These are phyloP conservation scores for Arothron firmamentum DNA, from an alignment of 2,113 vertebrate genomes.

Conservation along the genomic window DNA sequence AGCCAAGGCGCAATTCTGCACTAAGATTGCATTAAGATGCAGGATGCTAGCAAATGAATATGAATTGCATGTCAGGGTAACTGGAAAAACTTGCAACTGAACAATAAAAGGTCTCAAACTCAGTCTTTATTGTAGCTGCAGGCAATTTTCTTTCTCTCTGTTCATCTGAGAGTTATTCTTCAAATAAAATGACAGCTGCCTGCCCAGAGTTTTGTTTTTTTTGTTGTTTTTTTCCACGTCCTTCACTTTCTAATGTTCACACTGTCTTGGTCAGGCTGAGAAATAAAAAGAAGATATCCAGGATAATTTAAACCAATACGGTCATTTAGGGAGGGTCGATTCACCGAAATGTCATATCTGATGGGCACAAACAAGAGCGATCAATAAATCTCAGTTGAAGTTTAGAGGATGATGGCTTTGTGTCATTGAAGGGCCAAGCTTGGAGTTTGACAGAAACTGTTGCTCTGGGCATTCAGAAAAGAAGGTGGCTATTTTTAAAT, in stretches of 20 bases:
- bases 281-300: background rate
- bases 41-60: background rate
- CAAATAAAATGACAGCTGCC: slow-evolving; percentile 20
- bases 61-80: background rate
- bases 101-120: background rate
- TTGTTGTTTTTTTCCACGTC: background rate
- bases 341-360: slow-evolving; percentile 3
- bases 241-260: background rate
- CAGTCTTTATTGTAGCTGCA: slow-evolving; percentile 10
- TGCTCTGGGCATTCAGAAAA: background rate
- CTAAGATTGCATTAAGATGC: background rate
- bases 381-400: background rate
- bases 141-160: slow-evolving; percentile 4
- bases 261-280: background rate
- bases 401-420: slow-evolving; percentile 4
- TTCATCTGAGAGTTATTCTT: slow-evolving; percentile 14
- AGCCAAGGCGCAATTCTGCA: too few species aligned
- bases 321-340: too few species aligned
- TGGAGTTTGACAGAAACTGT: background rate
- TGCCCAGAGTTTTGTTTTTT: background rate
- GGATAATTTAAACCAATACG: background rate
- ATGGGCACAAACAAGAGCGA: background rate
- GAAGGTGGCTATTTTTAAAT: background rate
- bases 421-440: background rate
- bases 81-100: background rate